Conservation (phyloP, 2,113 vertebrate genomes). For the Arothron firmamentum region DNA sequence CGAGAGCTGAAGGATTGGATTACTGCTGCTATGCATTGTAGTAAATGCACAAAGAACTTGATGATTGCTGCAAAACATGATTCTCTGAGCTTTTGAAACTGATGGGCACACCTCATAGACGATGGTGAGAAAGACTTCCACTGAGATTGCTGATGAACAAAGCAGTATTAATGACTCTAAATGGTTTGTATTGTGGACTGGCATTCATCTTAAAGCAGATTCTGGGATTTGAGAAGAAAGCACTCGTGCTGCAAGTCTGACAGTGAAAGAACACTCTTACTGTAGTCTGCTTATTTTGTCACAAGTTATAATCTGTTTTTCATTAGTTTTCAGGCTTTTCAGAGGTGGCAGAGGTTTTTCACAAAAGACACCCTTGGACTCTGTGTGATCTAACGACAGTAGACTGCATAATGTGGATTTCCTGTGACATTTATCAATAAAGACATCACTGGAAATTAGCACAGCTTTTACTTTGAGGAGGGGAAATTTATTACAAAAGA, state of each 20-base stretch:
- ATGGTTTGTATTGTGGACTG: slow-evolving; percentile 24
- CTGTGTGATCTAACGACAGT: slow-evolving; percentile 37
- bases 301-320: slow-evolving; percentile 41
- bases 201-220: slow-evolving; percentile 18
- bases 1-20: slow-evolving; percentile 52
- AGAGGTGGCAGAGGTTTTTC: slow-evolving; percentile 43
- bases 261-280: slow-evolving; percentile 24
- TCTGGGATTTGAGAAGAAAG: slow-evolving; percentile 1
- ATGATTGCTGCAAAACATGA: slow-evolving; percentile 61
- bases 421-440: slow-evolving; percentile 55
- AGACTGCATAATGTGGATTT: slow-evolving; percentile 50
- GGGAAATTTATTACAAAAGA: slow-evolving; percentile 27
- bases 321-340: slow-evolving; percentile 17
- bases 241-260: slow-evolving; percentile 21
- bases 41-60: slow-evolving; percentile 68
- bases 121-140: slow-evolving; percentile 38
- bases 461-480: slow-evolving; percentile 39
- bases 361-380: slow-evolving; percentile 18
- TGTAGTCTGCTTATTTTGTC: slow-evolving; percentile 34
- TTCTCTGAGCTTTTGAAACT: slow-evolving; percentile 25
- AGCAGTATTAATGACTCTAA: slow-evolving; percentile 15
- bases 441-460: slow-evolving; percentile 68
- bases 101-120: slow-evolving; percentile 5
- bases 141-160: slow-evolving; percentile 37
- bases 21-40: slow-evolving; percentile 72